Base-by-base conservation (phyloP, 92 coral and sea anemone species). In the Anthopleura xanthogrammica region DNA sequence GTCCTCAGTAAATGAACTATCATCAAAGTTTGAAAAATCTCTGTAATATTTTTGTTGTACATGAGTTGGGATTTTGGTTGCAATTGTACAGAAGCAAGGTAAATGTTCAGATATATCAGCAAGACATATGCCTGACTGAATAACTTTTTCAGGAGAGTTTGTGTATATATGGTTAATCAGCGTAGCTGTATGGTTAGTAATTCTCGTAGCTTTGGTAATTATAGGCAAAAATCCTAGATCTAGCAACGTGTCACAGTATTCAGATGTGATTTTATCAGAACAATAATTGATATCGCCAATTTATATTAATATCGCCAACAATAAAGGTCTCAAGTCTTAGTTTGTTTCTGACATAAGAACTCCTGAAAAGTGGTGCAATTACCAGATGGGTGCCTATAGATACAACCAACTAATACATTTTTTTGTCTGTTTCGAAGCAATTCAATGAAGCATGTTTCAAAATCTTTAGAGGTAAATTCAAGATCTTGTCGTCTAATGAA, bases 121-220 rank as follows among this genome's bases (percentile, higher is more conserved):
- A 70, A 70, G 75, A 22, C 75, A 70, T 12, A 70, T 70, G 14
- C 75, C 43, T 40, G 75, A 70, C 4, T 70, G 40, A 4, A 73
- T 1, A 8, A 73, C 36, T 73, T 73, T 73, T 73, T 19, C 77
- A 5, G 84, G 57, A 19, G 52, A 3, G 75, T 80, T 71, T 12
- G 64, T 56, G 50, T 86, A 86, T 12, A 85, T 79, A 68, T 79
- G 84, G 66, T 85, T 85, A 40, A 79, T 75, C 1, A 80, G 81
- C 9, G 89, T 41, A 58, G 80, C 20, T 58, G 81, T 29, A 72
- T 80, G 77, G 55, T 78, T 41, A 52, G 88, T 85, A 17, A 78
- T 85, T 77, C 88, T 72, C 46, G 85, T 86, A 46, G 76, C 81
- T 80, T 82, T 82, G 4, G 86, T 82, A 17, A 87, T 87, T 60